Evolutionary conservation across 1,140 invertebrate genomes (phyloP).

Genomic region (Portunus trituberculatus): DNA sequence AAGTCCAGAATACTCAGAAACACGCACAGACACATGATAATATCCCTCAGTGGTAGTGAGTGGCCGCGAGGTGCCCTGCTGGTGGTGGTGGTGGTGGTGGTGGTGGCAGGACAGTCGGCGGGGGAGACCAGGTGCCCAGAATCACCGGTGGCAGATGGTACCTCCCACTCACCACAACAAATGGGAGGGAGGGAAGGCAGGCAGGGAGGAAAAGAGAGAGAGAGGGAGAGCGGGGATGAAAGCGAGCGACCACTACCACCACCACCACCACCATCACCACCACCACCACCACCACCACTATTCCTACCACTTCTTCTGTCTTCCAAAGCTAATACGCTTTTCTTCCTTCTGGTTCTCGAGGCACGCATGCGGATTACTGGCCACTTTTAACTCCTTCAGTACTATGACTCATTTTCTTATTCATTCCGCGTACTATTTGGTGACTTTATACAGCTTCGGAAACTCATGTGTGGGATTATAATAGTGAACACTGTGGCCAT

Average conservation of each 20-base stretch:
- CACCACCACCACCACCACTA: not conserved
- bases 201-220: not conserved
- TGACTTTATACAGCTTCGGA: too few relatives aligned
- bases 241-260: not conserved
- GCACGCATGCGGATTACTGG: too few relatives aligned
- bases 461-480: too few relatives aligned
- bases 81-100: not conserved
- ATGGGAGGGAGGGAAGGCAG: conserved; percentile 6
- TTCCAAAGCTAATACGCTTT: not conserved
- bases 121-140: not conserved
- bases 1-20: too few relatives aligned
- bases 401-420: too few relatives aligned
- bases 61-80: not conserved
- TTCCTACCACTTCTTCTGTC: not conserved
- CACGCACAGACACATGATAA: too few relatives aligned
- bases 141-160: not conserved
- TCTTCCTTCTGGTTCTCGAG: too few relatives aligned
- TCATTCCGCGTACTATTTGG: too few relatives aligned
- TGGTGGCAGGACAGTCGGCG: not conserved
- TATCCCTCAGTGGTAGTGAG: not conserved
- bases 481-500: too few relatives aligned
- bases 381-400: too few relatives aligned
- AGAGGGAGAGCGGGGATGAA: not conserved
- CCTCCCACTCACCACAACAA: conserved; percentile 13
- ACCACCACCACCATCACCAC: not conserved